phyloP scores from a whole-genome alignment of 2,888 invertebrate genomes.

The Allacma fusca region DNA sequence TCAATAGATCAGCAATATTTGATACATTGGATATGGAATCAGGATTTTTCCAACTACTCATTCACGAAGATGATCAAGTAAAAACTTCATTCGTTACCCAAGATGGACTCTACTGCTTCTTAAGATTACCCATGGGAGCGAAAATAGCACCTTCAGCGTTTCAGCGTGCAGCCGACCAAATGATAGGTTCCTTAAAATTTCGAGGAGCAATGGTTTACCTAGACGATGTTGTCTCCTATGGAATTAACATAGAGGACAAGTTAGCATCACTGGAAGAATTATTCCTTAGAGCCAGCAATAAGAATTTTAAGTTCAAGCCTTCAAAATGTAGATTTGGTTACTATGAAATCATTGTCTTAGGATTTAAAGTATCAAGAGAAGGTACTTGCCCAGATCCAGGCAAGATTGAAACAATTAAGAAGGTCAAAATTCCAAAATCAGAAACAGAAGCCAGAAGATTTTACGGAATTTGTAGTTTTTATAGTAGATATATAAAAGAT shows the following conservation, averaged over 20 bases:
- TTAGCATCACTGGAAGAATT: not conserved
- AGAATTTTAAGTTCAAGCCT: not conserved
- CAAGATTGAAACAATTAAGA: not conserved
- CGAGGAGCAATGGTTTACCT: constrained; percentile 32
- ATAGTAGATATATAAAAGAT: not conserved
- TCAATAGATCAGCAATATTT: constrained; percentile 52
- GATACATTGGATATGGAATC: constrained; percentile 2
- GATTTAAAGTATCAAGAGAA: not conserved
- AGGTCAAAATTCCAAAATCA: not conserved
- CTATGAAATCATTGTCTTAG: not conserved
- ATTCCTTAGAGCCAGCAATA: not conserved
- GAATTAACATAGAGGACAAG: not conserved
- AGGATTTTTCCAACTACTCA: constrained; percentile 29
- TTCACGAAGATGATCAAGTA: constrained; percentile 18
- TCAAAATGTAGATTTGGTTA: not conserved
- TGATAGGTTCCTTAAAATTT: constrained; percentile 37
- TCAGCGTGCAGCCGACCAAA: constrained; percentile 16
- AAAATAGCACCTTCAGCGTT: constrained; percentile 5
- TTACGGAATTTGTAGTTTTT: not conserved
- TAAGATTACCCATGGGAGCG: constrained; percentile 9
- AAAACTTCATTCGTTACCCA: constrained; percentile 36
- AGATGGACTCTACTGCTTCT: constrained; percentile 30
- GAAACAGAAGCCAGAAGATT: not conserved
- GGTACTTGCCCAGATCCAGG: not conserved
- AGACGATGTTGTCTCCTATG: constrained; percentile 33